phyloP scores from a whole-genome alignment of 2,888 invertebrate genomes.

The Diarsia rubi region DNA sequence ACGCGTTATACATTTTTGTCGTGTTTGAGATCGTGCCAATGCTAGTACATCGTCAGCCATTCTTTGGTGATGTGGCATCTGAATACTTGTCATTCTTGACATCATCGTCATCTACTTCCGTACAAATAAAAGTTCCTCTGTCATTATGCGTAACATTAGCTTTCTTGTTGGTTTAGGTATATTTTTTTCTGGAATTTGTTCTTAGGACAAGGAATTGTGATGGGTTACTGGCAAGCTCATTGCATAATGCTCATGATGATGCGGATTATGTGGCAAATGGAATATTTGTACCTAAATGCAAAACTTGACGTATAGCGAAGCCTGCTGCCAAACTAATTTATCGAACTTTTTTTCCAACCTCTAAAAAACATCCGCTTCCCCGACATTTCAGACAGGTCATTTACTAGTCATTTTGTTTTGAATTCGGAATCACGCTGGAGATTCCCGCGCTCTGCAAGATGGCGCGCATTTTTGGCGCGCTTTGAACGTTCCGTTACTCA shows the following conservation, averaged over 20 bases:
- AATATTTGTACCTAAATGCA: neutral
- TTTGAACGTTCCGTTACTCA: slow-evolving; percentile 51
- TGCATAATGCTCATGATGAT: neutral
- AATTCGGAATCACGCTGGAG: slow-evolving; percentile 41
- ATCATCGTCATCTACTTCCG: slow-evolving; percentile 20
- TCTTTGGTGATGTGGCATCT: slow-evolving; percentile 30
- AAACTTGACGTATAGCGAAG: neutral
- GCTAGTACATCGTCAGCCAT: slow-evolving; percentile 32
- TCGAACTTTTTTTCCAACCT: slow-evolving; percentile 4
- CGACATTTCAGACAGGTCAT: slow-evolving; percentile 29
- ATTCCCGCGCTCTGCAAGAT: slow-evolving; percentile 45
- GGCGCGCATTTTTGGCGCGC: slow-evolving; percentile 58
- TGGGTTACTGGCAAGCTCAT: neutral
- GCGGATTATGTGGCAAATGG: neutral
- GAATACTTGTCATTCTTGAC: slow-evolving; percentile 24
- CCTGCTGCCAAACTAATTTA: neutral
- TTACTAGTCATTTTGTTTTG: slow-evolving; percentile 37
- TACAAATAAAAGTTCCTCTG: neutral
- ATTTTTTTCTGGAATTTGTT: neutral
- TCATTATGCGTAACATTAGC: neutral
- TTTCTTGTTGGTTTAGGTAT: neutral
- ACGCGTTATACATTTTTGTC: slow-evolving; percentile 24
- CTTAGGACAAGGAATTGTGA: neutral
- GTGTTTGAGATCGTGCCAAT: slow-evolving; percentile 62
- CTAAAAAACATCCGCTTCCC: slow-evolving; percentile 14